phyloP scores from a whole-genome alignment of 1,140 invertebrate genomes.

The Rhagoletis pomonella region DNA sequence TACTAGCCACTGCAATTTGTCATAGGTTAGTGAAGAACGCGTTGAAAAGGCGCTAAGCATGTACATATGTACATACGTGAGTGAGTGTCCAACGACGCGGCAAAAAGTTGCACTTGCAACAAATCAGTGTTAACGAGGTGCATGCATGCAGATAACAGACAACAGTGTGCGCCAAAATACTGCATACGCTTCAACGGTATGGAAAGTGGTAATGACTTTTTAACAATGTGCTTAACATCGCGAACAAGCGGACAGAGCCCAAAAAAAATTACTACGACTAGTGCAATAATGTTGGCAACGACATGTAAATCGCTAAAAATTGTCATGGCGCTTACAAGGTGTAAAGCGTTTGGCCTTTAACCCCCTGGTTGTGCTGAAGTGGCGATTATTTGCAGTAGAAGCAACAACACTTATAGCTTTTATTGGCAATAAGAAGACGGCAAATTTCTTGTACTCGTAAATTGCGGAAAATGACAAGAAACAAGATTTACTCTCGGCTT shows the following conservation, averaged over 20 bases:
- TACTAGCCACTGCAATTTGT: background rate
- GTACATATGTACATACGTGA: too few species aligned
- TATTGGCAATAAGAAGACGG: too few species aligned
- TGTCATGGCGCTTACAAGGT: background rate
- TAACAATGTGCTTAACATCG: constrained; percentile 25
- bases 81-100: background rate
- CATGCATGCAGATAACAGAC: too few species aligned
- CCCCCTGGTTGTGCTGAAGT: background rate
- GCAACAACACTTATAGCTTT: too few species aligned
- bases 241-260: too few species aligned
- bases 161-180: too few species aligned
- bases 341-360: constrained; percentile 8
- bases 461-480: too few species aligned
- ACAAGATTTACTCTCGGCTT: too few species aligned
- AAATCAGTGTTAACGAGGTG: too few species aligned
- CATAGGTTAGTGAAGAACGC: background rate
- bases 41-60: background rate
- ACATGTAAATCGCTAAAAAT: background rate
- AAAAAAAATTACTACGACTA: too few species aligned
- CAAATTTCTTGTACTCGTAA: too few species aligned
- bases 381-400: background rate
- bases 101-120: too few species aligned
- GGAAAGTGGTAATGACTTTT: constrained; percentile 10
- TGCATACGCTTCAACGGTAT: background rate
- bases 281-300: background rate